These are phyloP conservation scores for Desmodus rotundus DNA, from an alignment of 2,113 vertebrate species.

Conservation along the genomic window DNA sequence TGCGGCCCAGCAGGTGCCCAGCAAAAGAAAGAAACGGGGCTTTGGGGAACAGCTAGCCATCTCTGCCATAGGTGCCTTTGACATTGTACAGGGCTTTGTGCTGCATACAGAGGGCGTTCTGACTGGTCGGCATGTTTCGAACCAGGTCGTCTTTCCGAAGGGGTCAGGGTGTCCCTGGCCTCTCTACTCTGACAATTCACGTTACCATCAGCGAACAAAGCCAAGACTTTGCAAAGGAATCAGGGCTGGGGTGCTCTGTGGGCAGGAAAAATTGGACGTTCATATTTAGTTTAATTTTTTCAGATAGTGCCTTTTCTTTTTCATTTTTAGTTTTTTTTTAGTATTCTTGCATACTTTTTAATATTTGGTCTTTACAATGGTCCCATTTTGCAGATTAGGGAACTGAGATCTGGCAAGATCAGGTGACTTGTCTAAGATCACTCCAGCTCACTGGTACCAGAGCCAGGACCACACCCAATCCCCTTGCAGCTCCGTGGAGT, in stretches of 20 bases:
- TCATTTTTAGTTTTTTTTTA: background rate
- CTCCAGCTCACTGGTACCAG: too few relatives aligned
- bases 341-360: background rate
- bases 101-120: background rate
- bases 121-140: background rate
- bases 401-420: background rate
- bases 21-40: background rate
- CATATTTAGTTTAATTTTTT: background rate
- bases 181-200: background rate
- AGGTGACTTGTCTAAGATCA: background rate
- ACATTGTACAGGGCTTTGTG: background rate
- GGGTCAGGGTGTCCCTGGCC: background rate
- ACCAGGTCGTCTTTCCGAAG: background rate
- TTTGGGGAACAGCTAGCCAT: background rate
- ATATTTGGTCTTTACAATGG: background rate
- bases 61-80: background rate
- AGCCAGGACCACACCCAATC: background rate
- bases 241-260: background rate
- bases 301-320: background rate
- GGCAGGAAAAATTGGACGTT: background rate
- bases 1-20: accelerated
- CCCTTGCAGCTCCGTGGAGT: background rate
- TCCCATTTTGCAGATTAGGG: background rate
- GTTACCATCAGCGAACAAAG: background rate
- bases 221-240: background rate